Evolutionary conservation across 2,888 invertebrate genomes (phyloP), one percentile per base, ranked within the genome.

Genomic region (Brachycybe producta): DNA sequence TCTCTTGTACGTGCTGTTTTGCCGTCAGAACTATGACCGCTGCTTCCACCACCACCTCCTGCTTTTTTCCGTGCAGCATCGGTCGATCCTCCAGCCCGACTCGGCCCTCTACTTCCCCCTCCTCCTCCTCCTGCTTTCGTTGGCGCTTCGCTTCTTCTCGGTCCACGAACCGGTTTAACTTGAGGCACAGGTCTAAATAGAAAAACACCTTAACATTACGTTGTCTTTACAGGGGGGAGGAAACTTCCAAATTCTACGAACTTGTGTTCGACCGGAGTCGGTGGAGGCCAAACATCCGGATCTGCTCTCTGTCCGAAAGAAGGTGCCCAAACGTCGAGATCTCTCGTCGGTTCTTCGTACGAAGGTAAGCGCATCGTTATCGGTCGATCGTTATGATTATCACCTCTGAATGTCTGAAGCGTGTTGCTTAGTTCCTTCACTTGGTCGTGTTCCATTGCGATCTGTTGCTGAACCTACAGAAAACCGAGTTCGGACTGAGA

Each of bases 371-470:
- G 52, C 28, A 60, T 51, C 5, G 60, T 57, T 2, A 52, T 28
- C 8, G 49, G 52, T 3, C 46, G 26, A 30, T 50, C 51, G 19
- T 34, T 46, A 24, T 65, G 79, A 1, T 78, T 74, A 57, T 80
- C 82, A 53, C 76, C 74, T 66, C 80, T 80, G 63, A 88, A 82
- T 61, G 82, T 75, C 61, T 82, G 79, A 55, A 90, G 67, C 2
- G 82, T 81, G 38, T 77, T 77, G 59, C 79, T 79, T 17, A 84
- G 78, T 55, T 82, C 80, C 68, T 91, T 92, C 41, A 95, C 78
- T 67, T 86, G 82, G 61, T 90, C 85, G 67, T 86, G 90, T 67
- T 95, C 95, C 51, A 80, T 77, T 38, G 78, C 82, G 63, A 95
- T 81, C 67, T 87, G 84, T 62, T 84, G 82, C 64, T 88, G 86